phyloP scores from a whole-genome alignment of 2,113 vertebrate genomes.

The Mus spicilegus region DNA sequence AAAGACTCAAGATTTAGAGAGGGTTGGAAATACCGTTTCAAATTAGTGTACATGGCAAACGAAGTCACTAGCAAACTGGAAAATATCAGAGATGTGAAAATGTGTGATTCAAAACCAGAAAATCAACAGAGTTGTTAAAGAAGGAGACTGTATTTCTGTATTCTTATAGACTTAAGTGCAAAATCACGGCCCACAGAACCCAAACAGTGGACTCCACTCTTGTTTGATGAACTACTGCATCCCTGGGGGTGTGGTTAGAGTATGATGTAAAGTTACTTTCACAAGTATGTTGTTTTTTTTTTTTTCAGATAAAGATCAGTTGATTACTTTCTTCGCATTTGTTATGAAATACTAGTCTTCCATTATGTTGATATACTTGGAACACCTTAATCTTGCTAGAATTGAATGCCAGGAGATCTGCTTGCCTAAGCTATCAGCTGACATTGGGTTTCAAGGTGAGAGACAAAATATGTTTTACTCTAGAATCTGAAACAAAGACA shows the following conservation, averaged over 20 bases:
- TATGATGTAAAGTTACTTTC: not conserved
- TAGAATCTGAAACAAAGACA: not conserved
- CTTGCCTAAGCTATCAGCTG: not conserved
- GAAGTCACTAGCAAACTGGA: not conserved
- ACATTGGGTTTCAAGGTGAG: not conserved
- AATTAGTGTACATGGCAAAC: not conserved
- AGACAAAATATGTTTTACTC: not conserved
- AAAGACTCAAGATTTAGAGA: not conserved
- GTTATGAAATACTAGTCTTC: not conserved
- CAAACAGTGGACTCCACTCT: not conserved
- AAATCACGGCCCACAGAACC: not conserved
- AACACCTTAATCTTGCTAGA: not conserved
- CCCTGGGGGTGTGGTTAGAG: not conserved
- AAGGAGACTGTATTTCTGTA: not conserved
- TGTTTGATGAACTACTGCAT: not conserved
- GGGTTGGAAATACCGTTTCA: not conserved
- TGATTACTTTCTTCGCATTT: not conserved
- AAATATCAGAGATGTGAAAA: not conserved
- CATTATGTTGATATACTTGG: not conserved
- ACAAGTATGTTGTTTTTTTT: not conserved
- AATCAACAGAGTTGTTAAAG: not conserved
- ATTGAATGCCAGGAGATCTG: not conserved
- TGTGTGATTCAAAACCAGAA: not conserved
- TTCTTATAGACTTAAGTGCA: not conserved
- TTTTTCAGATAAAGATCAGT: not conserved